Conservation (phyloP, 2,888 invertebrate genomes). For the Agapostemon virescens region DNA sequence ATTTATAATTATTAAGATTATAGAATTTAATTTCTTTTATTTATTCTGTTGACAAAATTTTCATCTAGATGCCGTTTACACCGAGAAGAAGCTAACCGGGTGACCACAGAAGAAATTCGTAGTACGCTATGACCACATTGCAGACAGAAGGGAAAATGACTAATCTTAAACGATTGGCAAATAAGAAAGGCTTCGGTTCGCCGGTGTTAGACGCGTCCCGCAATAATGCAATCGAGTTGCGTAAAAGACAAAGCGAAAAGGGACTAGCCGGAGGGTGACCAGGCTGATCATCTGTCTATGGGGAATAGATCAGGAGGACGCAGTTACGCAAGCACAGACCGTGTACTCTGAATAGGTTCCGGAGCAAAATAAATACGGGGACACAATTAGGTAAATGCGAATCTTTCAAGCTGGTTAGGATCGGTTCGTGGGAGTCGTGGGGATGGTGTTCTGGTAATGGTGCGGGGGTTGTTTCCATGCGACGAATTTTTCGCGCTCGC, state of each 20-base stretch:
- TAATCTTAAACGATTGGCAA: background rate
- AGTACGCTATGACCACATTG: background rate
- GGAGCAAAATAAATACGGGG: slow-evolving; percentile 76
- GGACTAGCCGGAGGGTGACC: slow-evolving; percentile 28
- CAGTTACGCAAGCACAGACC: slow-evolving; percentile 56
- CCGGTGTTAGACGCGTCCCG: slow-evolving; percentile 1
- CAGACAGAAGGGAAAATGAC: background rate
- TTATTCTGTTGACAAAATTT: background rate
- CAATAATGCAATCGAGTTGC: slow-evolving; percentile 13
- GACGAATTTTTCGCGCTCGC: slow-evolving; percentile 56
- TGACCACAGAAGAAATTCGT: background rate
- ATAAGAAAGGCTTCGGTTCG: background rate
- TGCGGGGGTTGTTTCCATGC: slow-evolving; percentile 22
- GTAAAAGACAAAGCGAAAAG: slow-evolving; percentile 17
- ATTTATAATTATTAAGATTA: no score
- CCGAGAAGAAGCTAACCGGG: no score
- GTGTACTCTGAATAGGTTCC: slow-evolving; percentile 76
- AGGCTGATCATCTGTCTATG: slow-evolving; percentile 57
- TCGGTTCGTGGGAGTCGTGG: slow-evolving; percentile 69
- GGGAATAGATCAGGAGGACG: slow-evolving; percentile 41
- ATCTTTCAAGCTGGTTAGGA: slow-evolving; percentile 76
- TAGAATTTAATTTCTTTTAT: background rate
- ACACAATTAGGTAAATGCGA: slow-evolving; percentile 79
- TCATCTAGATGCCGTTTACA: no score
- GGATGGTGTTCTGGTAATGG: slow-evolving; percentile 17